Base-by-base conservation (phyloP, 2,888 invertebrate species). In the Platycheirus albimanus region DNA sequence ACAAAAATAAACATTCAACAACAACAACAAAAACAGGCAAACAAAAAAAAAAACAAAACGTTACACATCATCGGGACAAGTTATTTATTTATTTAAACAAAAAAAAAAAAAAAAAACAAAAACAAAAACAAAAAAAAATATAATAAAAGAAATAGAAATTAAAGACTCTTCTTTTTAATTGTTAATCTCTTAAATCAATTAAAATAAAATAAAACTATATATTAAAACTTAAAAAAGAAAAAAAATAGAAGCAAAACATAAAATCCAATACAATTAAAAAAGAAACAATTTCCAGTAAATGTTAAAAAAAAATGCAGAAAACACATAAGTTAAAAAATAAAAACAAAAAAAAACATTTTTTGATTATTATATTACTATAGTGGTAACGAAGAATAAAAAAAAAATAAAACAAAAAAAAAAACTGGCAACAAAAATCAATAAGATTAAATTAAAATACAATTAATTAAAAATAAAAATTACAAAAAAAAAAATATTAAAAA, bases 191-290 rank as follows among this genome's bases (percentile, higher is more conserved):
- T 85, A 85, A 84, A 80, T 85, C 84, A 85, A 84, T 85, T 85
- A 78, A 81, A 80, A 41, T 72, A 77, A 70, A 67, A 70, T 43
- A 87, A 86, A 86, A 86, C 11, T 87, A 87, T 88, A 88, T 87
- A 88, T 88, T 88, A 87, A 87, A 87, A 86, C 86, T 87, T 83
- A 85, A 87, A 87, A 86, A 86, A 86, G n/a, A n/a, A n/a, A 86
- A 86, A 86, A 87, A 87, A 86, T 86, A 84, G 76, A 85, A 86
- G 84, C 85, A 67, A 71, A 85, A 85, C 84, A 86, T 77, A 74
- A 85, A 81, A 64, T 86, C 87, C 85, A 86, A 86, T 81, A 75
- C 74, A 79, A 83, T 74, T 71, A 77, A 83, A 77, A 83, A 85
- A 85, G 66, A 79, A 79, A 70, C 78, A 85, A 84, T 84, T 84